Evolutionary conservation across 2,888 invertebrate species (phyloP).

Genomic region (Drosophila greeni): DNA sequence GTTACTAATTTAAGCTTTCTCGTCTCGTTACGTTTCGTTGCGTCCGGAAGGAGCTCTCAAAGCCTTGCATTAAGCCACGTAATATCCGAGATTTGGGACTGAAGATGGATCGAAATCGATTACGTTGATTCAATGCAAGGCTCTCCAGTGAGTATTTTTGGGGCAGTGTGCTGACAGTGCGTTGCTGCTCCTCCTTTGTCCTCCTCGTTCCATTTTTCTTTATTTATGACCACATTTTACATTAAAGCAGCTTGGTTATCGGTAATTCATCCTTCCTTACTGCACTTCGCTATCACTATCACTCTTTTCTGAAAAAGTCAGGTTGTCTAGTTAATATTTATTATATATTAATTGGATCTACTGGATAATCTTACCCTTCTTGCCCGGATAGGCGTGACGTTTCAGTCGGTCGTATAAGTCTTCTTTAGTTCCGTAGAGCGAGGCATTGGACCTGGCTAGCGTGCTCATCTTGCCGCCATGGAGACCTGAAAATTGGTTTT

Average conservation of each 20-base stretch:
- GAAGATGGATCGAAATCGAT: constrained; percentile 42
- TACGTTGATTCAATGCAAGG: constrained; percentile 71
- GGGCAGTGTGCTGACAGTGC: constrained; percentile 58
- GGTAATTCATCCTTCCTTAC: constrained; percentile 79
- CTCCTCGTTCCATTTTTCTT: constrained; percentile 29
- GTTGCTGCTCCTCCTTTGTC: constrained; percentile 4
- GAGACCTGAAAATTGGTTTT: constrained; percentile 80
- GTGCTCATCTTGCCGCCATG: constrained; percentile 96
- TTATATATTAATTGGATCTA: too few relatives aligned
- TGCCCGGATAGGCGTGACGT: constrained; percentile 94
- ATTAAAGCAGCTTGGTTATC: constrained; percentile 64
- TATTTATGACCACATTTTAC: constrained; percentile 70
- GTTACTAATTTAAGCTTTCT: constrained; percentile 46
- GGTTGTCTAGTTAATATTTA: not conserved
- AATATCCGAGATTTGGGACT: constrained; percentile 49
- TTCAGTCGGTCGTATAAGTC: constrained; percentile 96
- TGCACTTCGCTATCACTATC: constrained; percentile 97
- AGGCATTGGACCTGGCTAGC: constrained; percentile 93
- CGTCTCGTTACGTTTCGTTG: constrained; percentile 10
- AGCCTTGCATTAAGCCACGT: constrained; percentile 68
- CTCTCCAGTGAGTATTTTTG: constrained; percentile 65
- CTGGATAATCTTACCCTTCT: constrained; percentile 87
- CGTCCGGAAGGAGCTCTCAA: constrained; percentile 18
- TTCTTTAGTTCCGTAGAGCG: constrained; percentile 96
- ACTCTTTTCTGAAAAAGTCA: constrained; percentile 86